Evolutionary conservation across 2,113 vertebrate species (phyloP), one percentile per base, ranked within the genome.

Genomic region (Brachirus orientalis): DNA sequence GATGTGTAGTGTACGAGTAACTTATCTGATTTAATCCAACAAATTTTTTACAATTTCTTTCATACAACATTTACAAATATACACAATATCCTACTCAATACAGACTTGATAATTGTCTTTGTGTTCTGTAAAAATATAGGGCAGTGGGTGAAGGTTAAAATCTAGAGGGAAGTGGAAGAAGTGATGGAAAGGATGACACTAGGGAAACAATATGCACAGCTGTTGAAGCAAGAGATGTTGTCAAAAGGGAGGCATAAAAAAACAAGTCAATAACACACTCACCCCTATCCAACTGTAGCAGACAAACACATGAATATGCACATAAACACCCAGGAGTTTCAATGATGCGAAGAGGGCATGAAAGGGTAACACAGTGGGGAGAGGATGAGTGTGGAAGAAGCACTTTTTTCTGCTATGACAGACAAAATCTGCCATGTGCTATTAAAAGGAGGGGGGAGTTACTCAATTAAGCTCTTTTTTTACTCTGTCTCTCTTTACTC

Each of bases 341-440:
- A 84, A 77, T 51, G 63, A 77, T 76, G 77, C 56, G 52, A 73
- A 68, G 61, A 75, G 65, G 66, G 72, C 46, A 79, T 70, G 75
- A 63, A 75, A 75, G 69, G 64, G 58, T 60, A 76, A 72, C 50
- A 59, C 63, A 58, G 59, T 45, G 43, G 62, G 80, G 72, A 75
- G 46, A 60, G 44, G 59, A 41, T 22, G 56, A 64, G 61, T 63
- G 77, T 66, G 70, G 69, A 55, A 70, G 79, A 83, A 80, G 81
- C 79, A 72, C 64, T 82, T 86, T 84, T 87, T 89, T 79, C 65
- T 88, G 81, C 83, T 83, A 74, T 86, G 61, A 79, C 77, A 77
- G 69, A 86, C 83, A 80, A 83, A 89, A 75, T 76, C 46, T 75
- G 74, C 52, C 77, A 79, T 58, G 73, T 77, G 48, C 63, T 73